Percentiles rank a stretch among this genome's conserved stretches.
Evolutionary conservation across 2,888 invertebrate genomes (phyloP).

Genomic region (Chloroclystis v-ata): DNA sequence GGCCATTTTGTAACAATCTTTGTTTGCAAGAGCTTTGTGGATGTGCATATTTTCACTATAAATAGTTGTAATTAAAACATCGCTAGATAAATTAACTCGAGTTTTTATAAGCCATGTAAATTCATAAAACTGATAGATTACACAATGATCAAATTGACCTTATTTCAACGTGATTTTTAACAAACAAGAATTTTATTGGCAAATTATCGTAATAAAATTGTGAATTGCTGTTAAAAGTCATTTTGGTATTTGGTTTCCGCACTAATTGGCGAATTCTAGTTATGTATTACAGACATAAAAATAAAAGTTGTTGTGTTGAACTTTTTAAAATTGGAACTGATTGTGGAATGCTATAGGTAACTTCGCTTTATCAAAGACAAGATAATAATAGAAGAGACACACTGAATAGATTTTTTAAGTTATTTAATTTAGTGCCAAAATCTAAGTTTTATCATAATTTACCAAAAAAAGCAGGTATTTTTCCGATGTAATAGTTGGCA

Average conservation of each 20-base stretch:
- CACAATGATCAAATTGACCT: constrained; percentile 32
- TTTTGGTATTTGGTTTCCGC: constrained; percentile 22
- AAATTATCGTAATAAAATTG: constrained; percentile 29
- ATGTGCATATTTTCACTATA: constrained; percentile 23
- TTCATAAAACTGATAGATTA: constrained; percentile 27
- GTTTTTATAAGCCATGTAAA: constrained; percentile 19
- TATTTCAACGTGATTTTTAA: constrained; percentile 26
- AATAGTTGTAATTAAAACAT: constrained; percentile 21
- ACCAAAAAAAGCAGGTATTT: background rate
- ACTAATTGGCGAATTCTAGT: constrained; percentile 28
- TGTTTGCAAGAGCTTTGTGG: constrained; percentile 24
- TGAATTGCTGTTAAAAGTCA: constrained; percentile 27
- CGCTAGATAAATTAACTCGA: constrained; percentile 20
- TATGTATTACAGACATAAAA: constrained; percentile 23
- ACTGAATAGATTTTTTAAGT: too few relatives aligned
- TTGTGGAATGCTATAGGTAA: background rate
- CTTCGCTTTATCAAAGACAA: background rate
- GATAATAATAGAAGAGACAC: too few relatives aligned
- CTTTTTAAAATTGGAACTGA: constrained; percentile 9
- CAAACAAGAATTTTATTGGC: constrained; percentile 31
- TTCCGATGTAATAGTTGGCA: constrained; percentile 10
- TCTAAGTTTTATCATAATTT: too few relatives aligned
- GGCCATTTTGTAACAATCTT: constrained; percentile 41
- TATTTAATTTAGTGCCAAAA: too few relatives aligned
- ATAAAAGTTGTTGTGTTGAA: constrained; percentile 24